Evolutionary conservation across 2,113 vertebrate species (phyloP), one percentile per base, ranked within the genome.

Genomic region (Peromyscus leucopus): DNA sequence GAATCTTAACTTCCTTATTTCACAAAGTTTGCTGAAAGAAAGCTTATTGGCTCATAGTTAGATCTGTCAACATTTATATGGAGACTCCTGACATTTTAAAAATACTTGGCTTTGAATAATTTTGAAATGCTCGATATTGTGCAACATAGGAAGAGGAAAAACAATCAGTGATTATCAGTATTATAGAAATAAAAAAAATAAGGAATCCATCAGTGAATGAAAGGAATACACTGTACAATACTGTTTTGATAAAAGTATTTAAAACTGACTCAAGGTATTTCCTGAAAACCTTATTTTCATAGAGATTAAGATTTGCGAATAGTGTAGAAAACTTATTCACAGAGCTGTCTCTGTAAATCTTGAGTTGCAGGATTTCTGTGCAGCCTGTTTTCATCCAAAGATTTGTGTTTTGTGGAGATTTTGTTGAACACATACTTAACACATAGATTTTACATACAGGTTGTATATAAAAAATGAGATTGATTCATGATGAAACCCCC

Each of bases 321-420:
- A 33, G 39, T 91, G 3, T 90, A 92, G 78, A 97, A 90, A 65
- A 57, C 57, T 69, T 82, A 79, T 80, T 28, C 65, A 28, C 12
- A 92, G 33, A 74, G 90, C 10, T 96, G 15, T 90, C 97, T 90
- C 57, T 92, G 12, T 97, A 88, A 95, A 93, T 85, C 19, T 57
- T 65, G 55, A 93, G 61, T 94, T 95, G 46, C 61, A 51, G 51
- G 51, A 51, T 51, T 51, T 51, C 51, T 59, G 8, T 75, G 19
- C 12, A 71, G 17, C 93, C 39, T 89, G 0, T 75, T 94, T 97
- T 91, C 39, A 65, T 94, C 78, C 91, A 75, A 93, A 96, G 17
- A 51, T 91, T 88, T 84, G 59, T 91, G 78, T 94, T 91, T 96
- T 88, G 36, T 91, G 42, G 42, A 91, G 36, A 86, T 95, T 95